Conservation (phyloP, 1,140 invertebrate species). For the Drosophila littoralis region DNA sequence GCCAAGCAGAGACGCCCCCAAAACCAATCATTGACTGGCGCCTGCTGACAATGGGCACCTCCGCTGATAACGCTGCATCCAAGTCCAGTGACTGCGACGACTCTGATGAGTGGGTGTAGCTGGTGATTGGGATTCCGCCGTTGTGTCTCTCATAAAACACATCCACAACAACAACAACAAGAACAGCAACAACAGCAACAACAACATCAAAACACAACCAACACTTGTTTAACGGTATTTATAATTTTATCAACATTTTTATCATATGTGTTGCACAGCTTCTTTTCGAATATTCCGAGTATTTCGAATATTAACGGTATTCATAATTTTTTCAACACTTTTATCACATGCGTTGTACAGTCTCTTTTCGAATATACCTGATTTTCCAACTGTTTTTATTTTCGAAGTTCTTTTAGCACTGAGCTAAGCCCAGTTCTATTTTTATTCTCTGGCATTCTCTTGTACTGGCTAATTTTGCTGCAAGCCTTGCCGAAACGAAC, state of each 20-base stretch:
- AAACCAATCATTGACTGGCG: slow-evolving; percentile 19
- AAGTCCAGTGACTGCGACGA: neutral
- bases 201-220: slow-evolving; percentile 65
- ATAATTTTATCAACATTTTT: slow-evolving; percentile 60
- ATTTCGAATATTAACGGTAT: no score
- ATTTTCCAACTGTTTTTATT: no score
- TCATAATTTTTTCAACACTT: no score
- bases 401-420: no score
- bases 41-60: slow-evolving; percentile 1
- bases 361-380: no score
- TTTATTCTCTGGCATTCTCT: no score
- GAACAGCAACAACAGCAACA: slow-evolving; percentile 49
- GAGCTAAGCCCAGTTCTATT: no score
- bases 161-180: slow-evolving; percentile 38
- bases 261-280: neutral
- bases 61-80: neutral
- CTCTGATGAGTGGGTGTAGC: neutral
- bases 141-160: slow-evolving; percentile 29
- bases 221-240: slow-evolving; percentile 79
- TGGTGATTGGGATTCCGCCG: slow-evolving; percentile 4
- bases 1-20: slow-evolving; percentile 20
- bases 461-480: no score
- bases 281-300: no score
- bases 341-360: no score
- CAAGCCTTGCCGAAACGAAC: no score